Evolutionary conservation across 2,113 vertebrate species (phyloP), one percentile per base, ranked within the genome.

Genomic region (Oostethus manadensis): DNA sequence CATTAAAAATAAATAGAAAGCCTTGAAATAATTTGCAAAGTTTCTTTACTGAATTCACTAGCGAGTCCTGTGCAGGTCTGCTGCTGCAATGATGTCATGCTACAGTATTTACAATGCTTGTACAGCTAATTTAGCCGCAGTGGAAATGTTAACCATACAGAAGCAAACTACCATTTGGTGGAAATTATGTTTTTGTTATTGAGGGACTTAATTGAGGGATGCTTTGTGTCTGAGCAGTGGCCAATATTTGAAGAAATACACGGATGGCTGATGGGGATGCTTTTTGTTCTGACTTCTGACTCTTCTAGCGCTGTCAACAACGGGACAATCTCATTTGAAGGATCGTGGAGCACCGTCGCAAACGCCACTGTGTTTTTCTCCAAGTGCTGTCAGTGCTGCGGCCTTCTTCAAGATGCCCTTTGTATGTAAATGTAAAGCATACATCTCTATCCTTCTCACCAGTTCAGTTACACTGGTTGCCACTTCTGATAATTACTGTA

Each of bases 371-470:
- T 64, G 10, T 90, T 74, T 74, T 80, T 91, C 0, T 65, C 56
- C 2, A 68, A 76, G 14, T 92, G 91, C 50, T 91, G 87, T 73
- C 26, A 69, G 16, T 92, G 90, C 66, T 91, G 87, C 77, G 57
- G 42, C 18, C 17, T 89, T 22, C 73, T 70, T 43, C 46, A 82
- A 48, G 42, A 0, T 16, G 17, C 56, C 7, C 56, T 74, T 48
- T 92, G 88, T 71, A 26, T 20, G 23, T 89, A 88, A 65, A 56
- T 11, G 17, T n/a, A n/a, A 51, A 33, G 40, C 13, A 18, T 9
- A 20, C 10, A 29, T 1, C 9, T 49, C 20, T 62, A 33, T 67
- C 11, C 35, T 55, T 58, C 10, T 68, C 55, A 60, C 63, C 64
- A 62, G 40, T 56, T 44, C 10, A 61, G 56, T 43, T 18, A 18